Percentiles rank a stretch among this genome's conserved stretches.
These are phyloP conservation scores for Lycorma delicatula DNA, from an alignment of 1,140 invertebrate genomes.

Conservation along the genomic window DNA sequence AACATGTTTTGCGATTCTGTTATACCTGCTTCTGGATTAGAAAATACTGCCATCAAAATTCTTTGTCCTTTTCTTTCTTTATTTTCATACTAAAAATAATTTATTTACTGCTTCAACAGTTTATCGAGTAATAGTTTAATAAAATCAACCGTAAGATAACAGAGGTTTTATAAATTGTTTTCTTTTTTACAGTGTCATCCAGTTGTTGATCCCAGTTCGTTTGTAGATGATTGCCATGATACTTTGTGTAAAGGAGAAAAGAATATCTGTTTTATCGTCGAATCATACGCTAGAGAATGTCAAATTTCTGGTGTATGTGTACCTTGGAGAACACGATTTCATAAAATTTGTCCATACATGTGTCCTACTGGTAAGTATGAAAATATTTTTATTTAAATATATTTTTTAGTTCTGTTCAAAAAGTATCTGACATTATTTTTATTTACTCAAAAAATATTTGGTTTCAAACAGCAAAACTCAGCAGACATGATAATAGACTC, in stretches of 20 bases:
- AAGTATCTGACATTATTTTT: too few species aligned
- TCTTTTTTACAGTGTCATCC: slow-evolving; percentile 50
- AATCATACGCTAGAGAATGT: slow-evolving; percentile 65
- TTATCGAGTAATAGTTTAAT: background rate
- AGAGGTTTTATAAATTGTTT: background rate
- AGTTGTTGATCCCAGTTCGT: slow-evolving; percentile 56
- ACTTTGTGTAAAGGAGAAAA: slow-evolving; percentile 48
- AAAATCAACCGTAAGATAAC: background rate
- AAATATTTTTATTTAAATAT: too few species aligned
- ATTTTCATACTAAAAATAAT: background rate
- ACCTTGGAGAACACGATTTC: slow-evolving; percentile 51
- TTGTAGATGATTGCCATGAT: slow-evolving; percentile 56
- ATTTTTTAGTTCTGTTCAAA: too few species aligned
- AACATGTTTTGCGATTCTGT: too few species aligned
- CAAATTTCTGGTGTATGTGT: slow-evolving; percentile 55
- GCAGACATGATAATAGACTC: too few species aligned
- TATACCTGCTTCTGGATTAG: too few species aligned
- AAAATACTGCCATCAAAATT: too few species aligned
- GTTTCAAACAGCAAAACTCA: too few species aligned
- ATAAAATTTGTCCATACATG: slow-evolving; percentile 55
- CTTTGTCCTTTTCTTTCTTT: too few species aligned
- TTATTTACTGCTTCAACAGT: too few species aligned
- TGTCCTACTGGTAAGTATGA: slow-evolving; percentile 38
- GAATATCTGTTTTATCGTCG: slow-evolving; percentile 52
- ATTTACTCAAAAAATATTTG: too few species aligned